Base-by-base conservation (phyloP, 2,113 vertebrate species). In the Leptobrachium leishanense region DNA sequence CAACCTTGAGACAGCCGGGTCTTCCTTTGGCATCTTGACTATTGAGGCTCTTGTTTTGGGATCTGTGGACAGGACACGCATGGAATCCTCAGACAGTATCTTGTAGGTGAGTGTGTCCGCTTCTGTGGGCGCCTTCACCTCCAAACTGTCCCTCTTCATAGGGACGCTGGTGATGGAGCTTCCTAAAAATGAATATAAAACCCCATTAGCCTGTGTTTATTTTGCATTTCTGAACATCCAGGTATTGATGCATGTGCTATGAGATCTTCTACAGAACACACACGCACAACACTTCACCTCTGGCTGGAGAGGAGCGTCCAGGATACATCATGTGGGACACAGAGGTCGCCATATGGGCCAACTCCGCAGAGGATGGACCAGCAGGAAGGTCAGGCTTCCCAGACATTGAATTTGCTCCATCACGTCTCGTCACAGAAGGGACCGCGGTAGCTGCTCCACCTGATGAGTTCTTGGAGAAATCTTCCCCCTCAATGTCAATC, bases 401-500 rank as follows among this genome's bases (percentile, higher is more conserved):
- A 12, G 15, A 5, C 55, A 59, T 4, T 12, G 11, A 3, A 3
- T 3, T 1, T 15, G 1, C 1, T 15, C 42, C 42, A 12, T 4
- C 67, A 8, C 8, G 13, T 0, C 1, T 82, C 64, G 82, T 59
- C 55, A 74, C 66, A 59, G 31, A 81, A 83, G 69, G 9, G 7
- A 31, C 46, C 12, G 3, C 46, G 12, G 2, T 71, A 54, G 84
- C 83, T 0, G 79, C 50, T 75, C 68, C 64, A 55, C 43, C 1
- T 76, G 90, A 85, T 44, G 93, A 82, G 71, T 89, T 85, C 8
- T 86, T 85, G 15, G 91, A 85, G 8, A 90, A 77, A 10, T 86
- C 84, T 59, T 42, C 67, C 43, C 87, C 92, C 84, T 96, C 93
- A 74, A 96, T 90, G 85, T 97, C 96, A 57, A 84, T 83, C 68